Base-by-base conservation (phyloP, 2,888 invertebrate genomes). In the Heterodera filipjevi region DNA sequence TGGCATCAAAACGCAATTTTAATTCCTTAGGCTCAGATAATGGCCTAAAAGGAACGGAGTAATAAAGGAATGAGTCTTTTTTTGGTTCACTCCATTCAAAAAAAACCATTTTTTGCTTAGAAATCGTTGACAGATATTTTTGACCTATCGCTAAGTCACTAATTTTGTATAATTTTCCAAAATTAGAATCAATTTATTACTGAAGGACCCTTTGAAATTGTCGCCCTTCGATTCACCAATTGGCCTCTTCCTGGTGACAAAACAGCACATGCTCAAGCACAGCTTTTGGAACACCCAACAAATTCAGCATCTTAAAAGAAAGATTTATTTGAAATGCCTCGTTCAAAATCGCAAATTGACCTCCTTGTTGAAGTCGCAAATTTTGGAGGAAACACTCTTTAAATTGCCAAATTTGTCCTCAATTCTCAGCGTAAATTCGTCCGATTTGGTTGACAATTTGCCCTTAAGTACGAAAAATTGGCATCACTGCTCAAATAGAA, bases 201-300 rank as follows among this genome's bases (percentile, higher is more conserved):
- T n/a, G n/a, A n/a, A n/a, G n/a, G n/a, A 49, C 8, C 49, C 16
- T 19, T 49, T 49, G 2, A 49, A 3, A 16, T 19, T 49, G 6
- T 59, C 59, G 22, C 8, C 22, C 22, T 22, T 19, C 53, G 19
- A 22, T 39, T 72, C 10, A 92, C 93, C 99, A 99, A 88, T 93
- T 93, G 0, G 96, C 94, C 84, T 99, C 96, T 90, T 99, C 99
- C 92, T 99, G 99, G 90, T 99, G 99, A 89, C 99, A 99, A 90
- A 99, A 97, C 85, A 99, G 93, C 0, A 99, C 99, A 90, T 95
- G 94, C 89, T 95, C 95, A 79, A 99, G 91, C 80, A 99, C 95
- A 0, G 98, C 93, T 89, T 95, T 95, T 0, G 97, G 95, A 0
- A 99, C 96, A 81, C 97, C 96, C 90, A 93, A 94, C 92, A 81